A percentile compares a stretch with the other conserved stretches of the same genome.
These are phyloP conservation scores for Propithecus deckenii DNA, from an alignment of 2,797 vertebrate genomes.

Conservation along the genomic window DNA sequence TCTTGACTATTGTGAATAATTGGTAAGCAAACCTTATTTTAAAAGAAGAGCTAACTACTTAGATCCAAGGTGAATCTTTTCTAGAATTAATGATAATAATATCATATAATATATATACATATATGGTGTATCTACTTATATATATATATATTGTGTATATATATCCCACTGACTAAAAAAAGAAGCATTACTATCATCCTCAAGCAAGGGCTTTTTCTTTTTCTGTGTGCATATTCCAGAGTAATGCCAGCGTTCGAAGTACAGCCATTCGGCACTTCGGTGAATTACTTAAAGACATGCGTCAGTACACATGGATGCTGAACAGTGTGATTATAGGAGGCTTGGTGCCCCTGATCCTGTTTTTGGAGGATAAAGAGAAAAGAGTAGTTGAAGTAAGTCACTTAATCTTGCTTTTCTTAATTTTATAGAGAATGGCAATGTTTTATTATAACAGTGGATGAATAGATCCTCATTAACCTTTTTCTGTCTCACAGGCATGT, in stretches of 20 bases:
- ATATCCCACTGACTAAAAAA: background rate
- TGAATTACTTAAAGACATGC: conserved; percentile 60
- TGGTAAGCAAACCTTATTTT: background rate
- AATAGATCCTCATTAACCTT: background rate
- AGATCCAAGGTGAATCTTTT: background rate
- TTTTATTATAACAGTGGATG: background rate
- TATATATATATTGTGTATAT: background rate
- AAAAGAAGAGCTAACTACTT: background rate
- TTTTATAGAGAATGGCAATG: background rate
- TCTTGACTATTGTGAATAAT: background rate
- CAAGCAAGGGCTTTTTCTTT: background rate
- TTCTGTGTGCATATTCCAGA: background rate
- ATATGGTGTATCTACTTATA: background rate
- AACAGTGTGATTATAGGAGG: background rate
- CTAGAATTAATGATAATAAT: background rate
- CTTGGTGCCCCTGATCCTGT: conserved; percentile 68
- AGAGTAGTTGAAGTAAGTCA: conserved; percentile 57
- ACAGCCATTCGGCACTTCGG: conserved; percentile 70
- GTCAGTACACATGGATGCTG: conserved; percentile 17
- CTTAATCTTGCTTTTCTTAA: background rate
- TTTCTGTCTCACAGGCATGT: conserved; percentile 64
- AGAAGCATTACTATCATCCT: background rate
- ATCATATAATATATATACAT: background rate
- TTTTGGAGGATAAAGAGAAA: conserved; percentile 58
- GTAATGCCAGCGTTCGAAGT: background rate